Evolutionary conservation across 2,888 invertebrate genomes (phyloP).

Genomic region (Pyrrhopygopsis socrates): DNA sequence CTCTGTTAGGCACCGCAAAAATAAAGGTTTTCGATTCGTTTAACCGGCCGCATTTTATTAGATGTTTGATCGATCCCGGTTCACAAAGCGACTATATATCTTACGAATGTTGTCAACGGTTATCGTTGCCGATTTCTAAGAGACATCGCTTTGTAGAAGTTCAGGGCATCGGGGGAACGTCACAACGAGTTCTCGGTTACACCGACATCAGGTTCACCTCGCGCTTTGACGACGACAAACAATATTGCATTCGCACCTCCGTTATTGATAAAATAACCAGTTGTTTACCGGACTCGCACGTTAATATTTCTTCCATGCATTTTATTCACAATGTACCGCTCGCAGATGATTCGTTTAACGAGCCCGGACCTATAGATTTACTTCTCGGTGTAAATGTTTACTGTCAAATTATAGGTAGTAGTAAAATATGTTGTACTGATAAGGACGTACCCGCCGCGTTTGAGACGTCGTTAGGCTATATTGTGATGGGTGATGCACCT

Average conservation of each 20-base stretch:
- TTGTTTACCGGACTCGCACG: conserved; percentile 33
- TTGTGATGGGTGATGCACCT: conserved; percentile 35
- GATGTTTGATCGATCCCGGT: conserved; percentile 16
- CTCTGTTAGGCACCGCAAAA: not conserved
- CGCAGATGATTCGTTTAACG: conserved; percentile 41
- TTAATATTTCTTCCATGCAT: conserved; percentile 16
- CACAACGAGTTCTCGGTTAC: conserved; percentile 16
- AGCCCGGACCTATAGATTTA: conserved; percentile 49
- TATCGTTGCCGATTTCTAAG: not conserved
- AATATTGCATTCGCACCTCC: conserved; percentile 31
- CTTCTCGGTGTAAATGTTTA: conserved; percentile 54
- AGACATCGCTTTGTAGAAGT: conserved; percentile 9
- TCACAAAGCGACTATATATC: not conserved
- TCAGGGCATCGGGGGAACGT: conserved; percentile 25
- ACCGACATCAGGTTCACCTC: conserved; percentile 20
- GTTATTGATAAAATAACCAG: conserved; percentile 39
- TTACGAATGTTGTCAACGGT: not conserved
- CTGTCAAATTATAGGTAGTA: conserved; percentile 39
- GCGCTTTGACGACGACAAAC: conserved; percentile 9
- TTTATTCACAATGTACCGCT: conserved; percentile 26
- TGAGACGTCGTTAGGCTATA: conserved; percentile 15
- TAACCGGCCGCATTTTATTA: conserved; percentile 20
- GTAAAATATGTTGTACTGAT: conserved; percentile 27
- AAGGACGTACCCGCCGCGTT: conserved; percentile 8
- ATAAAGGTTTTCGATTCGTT: conserved; percentile 7